Base-by-base conservation (phyloP, 1,140 invertebrate species). In the Mycetomoellerius zeteki region DNA sequence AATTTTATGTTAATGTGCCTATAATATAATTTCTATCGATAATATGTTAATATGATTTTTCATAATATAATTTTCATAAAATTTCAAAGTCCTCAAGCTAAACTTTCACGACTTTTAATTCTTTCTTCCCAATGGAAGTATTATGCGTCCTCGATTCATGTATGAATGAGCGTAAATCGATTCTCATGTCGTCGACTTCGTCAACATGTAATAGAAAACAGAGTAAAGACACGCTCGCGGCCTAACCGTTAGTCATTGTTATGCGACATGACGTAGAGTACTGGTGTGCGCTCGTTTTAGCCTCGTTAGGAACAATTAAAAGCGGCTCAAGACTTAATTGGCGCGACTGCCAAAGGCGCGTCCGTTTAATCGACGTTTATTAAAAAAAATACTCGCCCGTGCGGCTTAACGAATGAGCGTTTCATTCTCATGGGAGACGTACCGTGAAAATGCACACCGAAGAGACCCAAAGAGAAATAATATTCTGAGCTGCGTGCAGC, bases 251-350 rank as follows among this genome's bases (percentile, higher is more conserved):
- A 92, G 88, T 87, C 89, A 92, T 91, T 92, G 90, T 92, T 90
- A 86, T 75, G 86, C 89, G 86, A 88, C 86, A 64, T 86, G 76
- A 90, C 86, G 89, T 75, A 33, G 77, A 86, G 73, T 77, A 86
- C 56, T 50, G 33, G 30, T 52, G 64, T 43, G 69, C 47, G 60
- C 85, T 76, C 58, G 87, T 84, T 85, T 69, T 88, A 86, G 89
- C 73, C 82, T 93, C 89, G 88, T 93, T 92, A 91, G 89, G 67
- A 88, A 93, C 92, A 93, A 94, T 93, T 93, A 92, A 92, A 93
- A 92, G 87, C 86, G 89, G 91, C 76, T 80, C 72, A 75, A 78
- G 77, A 84, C 87, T 93, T 93, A 93, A 93, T 93, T 93, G 92
- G 78, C 58, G 58, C 33, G 64, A 50, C 54, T 54, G 21, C 43